phyloP scores from a whole-genome alignment of 2,113 vertebrate species.

The Tupaia chinensis region DNA sequence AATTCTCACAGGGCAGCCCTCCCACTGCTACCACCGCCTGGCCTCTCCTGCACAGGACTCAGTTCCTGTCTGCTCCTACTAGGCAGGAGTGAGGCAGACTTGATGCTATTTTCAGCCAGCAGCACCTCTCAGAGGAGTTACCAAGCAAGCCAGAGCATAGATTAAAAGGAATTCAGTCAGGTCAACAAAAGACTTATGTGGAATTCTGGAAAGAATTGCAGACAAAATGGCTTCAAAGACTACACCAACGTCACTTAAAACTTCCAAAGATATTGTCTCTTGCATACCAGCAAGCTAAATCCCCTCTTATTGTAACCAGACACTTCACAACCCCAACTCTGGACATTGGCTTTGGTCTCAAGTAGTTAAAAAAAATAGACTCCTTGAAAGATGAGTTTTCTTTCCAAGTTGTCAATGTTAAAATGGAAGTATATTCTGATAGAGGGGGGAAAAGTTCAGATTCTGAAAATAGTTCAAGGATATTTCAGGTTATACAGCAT shows the following conservation, averaged over 20 bases:
- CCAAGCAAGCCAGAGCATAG: not conserved
- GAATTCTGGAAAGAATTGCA: not conserved
- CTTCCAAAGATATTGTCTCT: not conserved
- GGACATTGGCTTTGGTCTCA: not conserved
- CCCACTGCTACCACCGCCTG: not conserved
- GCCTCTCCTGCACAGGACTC: not conserved
- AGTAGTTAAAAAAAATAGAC: slow-evolving; percentile 38
- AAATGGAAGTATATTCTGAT: not conserved
- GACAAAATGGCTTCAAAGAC: not conserved
- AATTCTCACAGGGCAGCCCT: not conserved
- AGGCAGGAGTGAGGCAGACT: not conserved
- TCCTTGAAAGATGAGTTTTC: not conserved
- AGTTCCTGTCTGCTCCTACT: slow-evolving; percentile 26
- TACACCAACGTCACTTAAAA: not conserved
- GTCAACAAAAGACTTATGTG: not conserved
- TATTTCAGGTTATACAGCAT: not conserved
- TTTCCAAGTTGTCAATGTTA: not conserved
- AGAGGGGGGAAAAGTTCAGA: not conserved
- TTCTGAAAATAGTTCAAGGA: not conserved
- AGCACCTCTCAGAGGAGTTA: slow-evolving; percentile 2
- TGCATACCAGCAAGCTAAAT: not conserved
- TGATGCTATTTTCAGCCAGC: not conserved
- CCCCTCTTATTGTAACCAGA: not conserved
- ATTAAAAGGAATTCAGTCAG: not conserved
- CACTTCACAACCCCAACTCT: not conserved